Base-by-base conservation (phyloP, 1,140 invertebrate genomes). In the Bombyx mori region DNA sequence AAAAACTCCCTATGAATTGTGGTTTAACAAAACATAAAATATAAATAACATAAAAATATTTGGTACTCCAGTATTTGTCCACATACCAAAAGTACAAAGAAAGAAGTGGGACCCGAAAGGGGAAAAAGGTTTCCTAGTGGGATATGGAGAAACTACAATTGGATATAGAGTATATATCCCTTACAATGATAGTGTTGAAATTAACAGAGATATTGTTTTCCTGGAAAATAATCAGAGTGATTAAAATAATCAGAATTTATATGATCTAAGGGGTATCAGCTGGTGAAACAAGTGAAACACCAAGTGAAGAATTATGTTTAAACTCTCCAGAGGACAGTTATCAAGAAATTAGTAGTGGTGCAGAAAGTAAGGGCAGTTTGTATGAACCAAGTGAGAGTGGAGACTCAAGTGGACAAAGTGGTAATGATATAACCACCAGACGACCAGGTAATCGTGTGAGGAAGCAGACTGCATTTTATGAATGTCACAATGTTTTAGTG, bases 1-100 rank as follows among this genome's bases (percentile, higher is more conserved):
- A 26, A 76, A 71, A 58, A 71, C 73, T 46, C 81, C 82, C 44
- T 83, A 58, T 74, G 82, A 87, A 60, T 10, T 75, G 43, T 85
- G 75, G 74, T 56, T 52, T 26, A 60, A 62, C 4, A 75, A 68
- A 56, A 65, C 22, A 26, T 65, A 64, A 51, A 56, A 79, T 48
- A 65, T 82, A 6, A 46, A 67, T 22, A 49, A 70, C 6, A 56
- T 84, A 6, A 54, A 69, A 66, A 52, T 68, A 6, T 88, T 88
- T 69, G 85, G 78, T 9, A 63, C 52, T 10, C 44, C 52, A 51
- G 65, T 80, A 7, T 77, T 56, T 56, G 70, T 70, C 8, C 79
- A 83, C 57, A 72, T 87, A 54, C 77, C 78, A 22, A 75, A 82
- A 45, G 62, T 75, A 66, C 73, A 64, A 57, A 68, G 81, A 45